Conservation (phyloP, 2,888 invertebrate species). For the Ischnura elegans region DNA sequence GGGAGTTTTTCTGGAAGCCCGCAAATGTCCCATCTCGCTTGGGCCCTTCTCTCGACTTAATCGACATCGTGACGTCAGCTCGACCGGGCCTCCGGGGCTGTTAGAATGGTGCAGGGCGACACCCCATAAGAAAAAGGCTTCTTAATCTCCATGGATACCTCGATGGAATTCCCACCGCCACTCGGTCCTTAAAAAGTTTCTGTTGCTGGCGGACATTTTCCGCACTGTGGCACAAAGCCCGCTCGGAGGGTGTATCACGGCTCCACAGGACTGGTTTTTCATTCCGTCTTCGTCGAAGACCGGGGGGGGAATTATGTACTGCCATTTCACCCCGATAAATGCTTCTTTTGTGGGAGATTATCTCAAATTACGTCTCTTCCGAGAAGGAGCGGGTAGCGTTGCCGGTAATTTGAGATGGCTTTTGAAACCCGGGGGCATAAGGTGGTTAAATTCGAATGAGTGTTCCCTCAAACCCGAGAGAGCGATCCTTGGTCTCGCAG, state of each 20-base stretch:
- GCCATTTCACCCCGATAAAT: slow-evolving; percentile 52
- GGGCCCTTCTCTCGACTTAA: slow-evolving; percentile 20
- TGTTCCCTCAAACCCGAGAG: slow-evolving; percentile 16
- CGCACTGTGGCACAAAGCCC: not conserved
- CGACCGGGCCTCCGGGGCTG: not conserved
- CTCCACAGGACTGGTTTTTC: not conserved
- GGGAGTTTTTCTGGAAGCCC: not conserved
- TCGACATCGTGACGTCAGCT: slow-evolving; percentile 44
- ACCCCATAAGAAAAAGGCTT: slow-evolving; percentile 40
- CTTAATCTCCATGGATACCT: slow-evolving; percentile 48
- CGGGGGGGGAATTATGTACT: slow-evolving; percentile 33
- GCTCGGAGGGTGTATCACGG: not conserved
- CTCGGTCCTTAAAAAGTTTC: slow-evolving; percentile 15
- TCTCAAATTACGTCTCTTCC: slow-evolving; percentile 64
- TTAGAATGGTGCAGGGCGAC: slow-evolving; percentile 34
- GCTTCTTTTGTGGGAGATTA: slow-evolving; percentile 66
- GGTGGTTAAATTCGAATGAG: slow-evolving; percentile 56
- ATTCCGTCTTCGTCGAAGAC: slow-evolving; percentile 26
- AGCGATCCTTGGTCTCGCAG: no score
- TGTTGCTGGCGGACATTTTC: slow-evolving; percentile 51
- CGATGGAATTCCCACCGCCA: slow-evolving; percentile 18
- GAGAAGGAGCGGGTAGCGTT: slow-evolving; percentile 38
- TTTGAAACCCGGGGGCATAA: slow-evolving; percentile 56
- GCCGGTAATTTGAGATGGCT: slow-evolving; percentile 53
- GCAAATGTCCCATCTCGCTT: not conserved